Percentiles rank a stretch among this genome's conserved stretches.
Conservation (phyloP, 2,797 vertebrate species). For the Pygocentrus nattereri region DNA sequence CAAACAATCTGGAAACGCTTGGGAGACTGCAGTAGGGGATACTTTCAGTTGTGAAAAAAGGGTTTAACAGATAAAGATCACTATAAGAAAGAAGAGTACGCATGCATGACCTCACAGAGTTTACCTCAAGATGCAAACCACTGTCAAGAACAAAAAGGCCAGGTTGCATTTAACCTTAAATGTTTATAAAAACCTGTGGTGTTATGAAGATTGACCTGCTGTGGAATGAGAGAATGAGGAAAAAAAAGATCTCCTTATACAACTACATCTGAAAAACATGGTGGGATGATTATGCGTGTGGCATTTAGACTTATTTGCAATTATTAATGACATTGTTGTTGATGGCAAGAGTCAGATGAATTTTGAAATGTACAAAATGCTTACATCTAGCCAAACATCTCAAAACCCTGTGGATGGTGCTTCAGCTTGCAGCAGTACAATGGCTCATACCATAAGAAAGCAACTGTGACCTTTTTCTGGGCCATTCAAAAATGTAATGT, state of each 20-base stretch:
- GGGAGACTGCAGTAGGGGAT: neutral
- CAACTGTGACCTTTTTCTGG: neutral
- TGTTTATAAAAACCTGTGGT: neutral
- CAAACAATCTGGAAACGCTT: neutral
- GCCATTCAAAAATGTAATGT: neutral
- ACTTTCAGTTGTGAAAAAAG: neutral
- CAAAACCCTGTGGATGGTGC: neutral
- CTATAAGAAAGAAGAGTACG: neutral
- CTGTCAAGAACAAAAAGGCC: neutral
- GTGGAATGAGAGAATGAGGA: neutral
- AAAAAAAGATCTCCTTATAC: neutral
- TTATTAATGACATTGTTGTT: neutral
- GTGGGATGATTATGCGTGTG: no score
- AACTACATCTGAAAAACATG: neutral
- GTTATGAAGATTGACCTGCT: no score
- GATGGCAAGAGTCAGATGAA: neutral
- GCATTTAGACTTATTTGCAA: neutral
- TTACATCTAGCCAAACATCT: neutral
- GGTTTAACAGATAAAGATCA: neutral
- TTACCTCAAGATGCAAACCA: neutral
- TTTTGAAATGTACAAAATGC: neutral
- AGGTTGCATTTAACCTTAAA: neutral
- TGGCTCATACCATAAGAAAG: neutral
- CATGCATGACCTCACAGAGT: neutral
- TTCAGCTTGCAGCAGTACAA: neutral